These are phyloP conservation scores for Siniperca chuatsi DNA, from an alignment of 2,113 vertebrate species.

Conservation along the genomic window DNA sequence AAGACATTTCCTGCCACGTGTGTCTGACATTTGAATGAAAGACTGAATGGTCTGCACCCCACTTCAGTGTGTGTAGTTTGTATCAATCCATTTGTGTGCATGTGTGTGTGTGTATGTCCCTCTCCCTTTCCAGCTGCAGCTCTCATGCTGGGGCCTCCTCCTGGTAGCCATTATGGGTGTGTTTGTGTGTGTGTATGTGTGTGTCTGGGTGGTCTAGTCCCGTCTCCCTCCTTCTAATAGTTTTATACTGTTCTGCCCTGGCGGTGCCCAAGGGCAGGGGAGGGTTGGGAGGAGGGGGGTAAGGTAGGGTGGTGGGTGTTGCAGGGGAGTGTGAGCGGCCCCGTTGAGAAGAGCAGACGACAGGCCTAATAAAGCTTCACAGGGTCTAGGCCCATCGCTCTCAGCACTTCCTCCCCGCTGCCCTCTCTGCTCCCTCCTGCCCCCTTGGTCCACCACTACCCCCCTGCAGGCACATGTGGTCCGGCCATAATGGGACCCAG, in stretches of 20 bases:
- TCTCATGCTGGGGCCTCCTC: constrained; percentile 83
- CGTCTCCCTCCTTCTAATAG: constrained; percentile 81
- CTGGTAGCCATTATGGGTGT: constrained; percentile 88
- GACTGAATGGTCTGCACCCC: constrained; percentile 34
- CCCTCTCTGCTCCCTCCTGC: constrained; percentile 90
- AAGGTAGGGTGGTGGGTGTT: constrained; percentile 60
- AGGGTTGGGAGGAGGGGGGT: constrained; percentile 25
- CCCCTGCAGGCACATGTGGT: constrained; percentile 91
- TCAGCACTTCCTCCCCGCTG: constrained; percentile 91
- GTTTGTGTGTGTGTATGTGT: constrained; percentile 63
- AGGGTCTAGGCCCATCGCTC: constrained; percentile 87
- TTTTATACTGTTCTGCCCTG: constrained; percentile 91
- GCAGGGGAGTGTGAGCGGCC: constrained; percentile 85
- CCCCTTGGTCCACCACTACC: constrained; percentile 82
- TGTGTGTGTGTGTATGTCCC: constrained; percentile 34
- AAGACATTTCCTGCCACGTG: constrained; percentile 44
- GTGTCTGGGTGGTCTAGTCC: constrained; percentile 93
- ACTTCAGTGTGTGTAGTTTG: constrained; percentile 55
- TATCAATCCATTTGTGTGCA: constrained; percentile 24
- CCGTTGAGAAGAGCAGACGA: constrained; percentile 88
- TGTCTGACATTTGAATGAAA: constrained; percentile 72
- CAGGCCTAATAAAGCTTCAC: constrained; percentile 98
- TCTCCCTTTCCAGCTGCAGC: constrained; percentile 78
- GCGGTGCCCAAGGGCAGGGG: constrained; percentile 91
- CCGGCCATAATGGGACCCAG: constrained; percentile 96